These are phyloP conservation scores for Adela reaumurella DNA, from an alignment of 2,888 invertebrate genomes.

Conservation along the genomic window DNA sequence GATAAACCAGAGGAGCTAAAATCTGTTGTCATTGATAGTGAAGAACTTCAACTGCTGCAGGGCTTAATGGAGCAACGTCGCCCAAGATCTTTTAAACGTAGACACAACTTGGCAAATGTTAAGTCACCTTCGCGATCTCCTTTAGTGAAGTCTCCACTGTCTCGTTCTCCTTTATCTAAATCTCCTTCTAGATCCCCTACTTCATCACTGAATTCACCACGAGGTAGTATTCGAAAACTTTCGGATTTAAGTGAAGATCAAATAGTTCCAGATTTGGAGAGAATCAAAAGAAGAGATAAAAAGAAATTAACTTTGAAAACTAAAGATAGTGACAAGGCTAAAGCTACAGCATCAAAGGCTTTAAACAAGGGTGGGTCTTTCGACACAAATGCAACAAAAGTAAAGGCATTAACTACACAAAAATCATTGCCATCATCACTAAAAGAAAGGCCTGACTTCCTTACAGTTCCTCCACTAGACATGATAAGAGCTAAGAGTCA, in stretches of 20 bases:
- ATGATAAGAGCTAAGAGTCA: constrained; percentile 60
- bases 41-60: constrained; percentile 54
- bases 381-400: constrained; percentile 44
- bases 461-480: constrained; percentile 51
- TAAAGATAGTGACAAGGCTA: constrained; percentile 39
- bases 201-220: constrained; percentile 49
- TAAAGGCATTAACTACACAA: constrained; percentile 45
- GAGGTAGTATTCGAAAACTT: constrained; percentile 48
- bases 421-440: constrained; percentile 55
- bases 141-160: constrained; percentile 40
- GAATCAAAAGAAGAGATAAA: constrained; percentile 47
- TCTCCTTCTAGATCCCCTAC: constrained; percentile 51
- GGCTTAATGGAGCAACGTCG: constrained; percentile 49
- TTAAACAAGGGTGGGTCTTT: constrained; percentile 48
- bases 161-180: constrained; percentile 47
- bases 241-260: constrained; percentile 52
- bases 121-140: constrained; percentile 43
- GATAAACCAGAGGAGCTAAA: constrained; percentile 33
- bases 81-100: constrained; percentile 47
- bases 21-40: constrained; percentile 53
- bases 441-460: constrained; percentile 49
- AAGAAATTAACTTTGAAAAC: constrained; percentile 42
- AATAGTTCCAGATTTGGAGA: constrained; percentile 48
- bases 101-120: constrained; percentile 40
- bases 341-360: constrained; percentile 23